Evolutionary conservation across 2,797 vertebrate species (phyloP), one percentile per base, ranked within the genome.

Genomic region (Pangasius sanitwongsei): DNA sequence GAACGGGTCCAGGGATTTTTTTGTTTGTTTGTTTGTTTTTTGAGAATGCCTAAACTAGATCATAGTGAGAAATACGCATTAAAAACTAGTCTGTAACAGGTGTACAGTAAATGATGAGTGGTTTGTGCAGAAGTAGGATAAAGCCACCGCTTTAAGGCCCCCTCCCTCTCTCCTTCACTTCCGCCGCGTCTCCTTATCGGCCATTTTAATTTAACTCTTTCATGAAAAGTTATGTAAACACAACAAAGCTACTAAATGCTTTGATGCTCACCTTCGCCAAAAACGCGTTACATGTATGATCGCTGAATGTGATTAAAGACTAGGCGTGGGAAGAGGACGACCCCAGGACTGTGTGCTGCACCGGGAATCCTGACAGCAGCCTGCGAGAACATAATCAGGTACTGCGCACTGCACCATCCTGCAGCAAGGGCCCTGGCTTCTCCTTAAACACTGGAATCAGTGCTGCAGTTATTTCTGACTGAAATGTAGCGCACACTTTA

Each of bases 181-280:
- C 96, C 96, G 96, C 95, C 92, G 93, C 93, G 95, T 94, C 94
- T 95, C 94, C 92, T 95, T 86, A 89, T 87, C 96, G 95, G 96
- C 96, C 96, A 96, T 97, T 95, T 97, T 96, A 93, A 95, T 95
- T 93, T 91, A 95, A 95, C 90, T 96, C 95, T 94, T 95, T 96
- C 93, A 93, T 92, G 95, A 95, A 96, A 96, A 96, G 95, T 96
- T 95, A 89, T 92, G 94, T 94, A 93, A 95, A 95, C 92, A 91
- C 92, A 86, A 88, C 77, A 88, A 86, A 85, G 81, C 61, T 48
- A 25, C 50, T 78, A 83, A 85, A 74, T 37, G 83, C 34, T 69
- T 37, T 57, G 61, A 12, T 83, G 55, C 12, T 44, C 23, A 63
- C 9, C 37, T 48, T 50, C 41, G 15, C 65, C 65, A 83, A 55